These are phyloP conservation scores for Rhynchonycteris naso DNA, from an alignment of 2,797 vertebrate species.

Conservation along the genomic window DNA sequence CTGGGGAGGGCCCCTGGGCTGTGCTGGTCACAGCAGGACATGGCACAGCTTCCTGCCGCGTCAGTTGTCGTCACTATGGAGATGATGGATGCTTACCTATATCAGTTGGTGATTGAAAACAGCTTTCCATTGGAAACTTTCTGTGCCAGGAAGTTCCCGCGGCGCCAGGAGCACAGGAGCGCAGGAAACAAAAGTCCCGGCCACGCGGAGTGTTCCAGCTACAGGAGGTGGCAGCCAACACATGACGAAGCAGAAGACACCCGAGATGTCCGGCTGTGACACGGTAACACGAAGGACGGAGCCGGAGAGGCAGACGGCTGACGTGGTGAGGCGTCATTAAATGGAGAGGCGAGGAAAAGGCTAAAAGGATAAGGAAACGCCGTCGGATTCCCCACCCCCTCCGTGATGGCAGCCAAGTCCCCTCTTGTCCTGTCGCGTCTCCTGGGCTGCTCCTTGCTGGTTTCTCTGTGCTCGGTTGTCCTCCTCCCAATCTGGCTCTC, in stretches of 20 bases:
- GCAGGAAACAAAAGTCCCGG: not conserved
- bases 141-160: not conserved
- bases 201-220: not conserved
- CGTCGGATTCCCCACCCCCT: not conserved
- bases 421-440: fast-evolving
- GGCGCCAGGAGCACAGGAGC: not conserved
- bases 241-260: not conserved
- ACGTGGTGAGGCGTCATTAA: not conserved
- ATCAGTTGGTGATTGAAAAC: not conserved
- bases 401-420: not conserved
- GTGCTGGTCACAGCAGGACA: not conserved
- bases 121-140: not conserved
- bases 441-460: no score
- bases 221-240: not conserved
- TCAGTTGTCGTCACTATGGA: not conserved
- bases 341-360: not conserved
- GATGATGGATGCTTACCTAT: not conserved
- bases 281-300: not conserved
- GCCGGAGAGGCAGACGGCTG: not conserved
- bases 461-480: not conserved
- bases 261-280: not conserved
- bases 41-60: fast-evolving
- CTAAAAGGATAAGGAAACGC: fast-evolving
- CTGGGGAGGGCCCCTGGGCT: no score
- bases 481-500: not conserved